Evolutionary conservation across 2,113 vertebrate species (phyloP).

Genomic region (Aptenodytes patagonicus): DNA sequence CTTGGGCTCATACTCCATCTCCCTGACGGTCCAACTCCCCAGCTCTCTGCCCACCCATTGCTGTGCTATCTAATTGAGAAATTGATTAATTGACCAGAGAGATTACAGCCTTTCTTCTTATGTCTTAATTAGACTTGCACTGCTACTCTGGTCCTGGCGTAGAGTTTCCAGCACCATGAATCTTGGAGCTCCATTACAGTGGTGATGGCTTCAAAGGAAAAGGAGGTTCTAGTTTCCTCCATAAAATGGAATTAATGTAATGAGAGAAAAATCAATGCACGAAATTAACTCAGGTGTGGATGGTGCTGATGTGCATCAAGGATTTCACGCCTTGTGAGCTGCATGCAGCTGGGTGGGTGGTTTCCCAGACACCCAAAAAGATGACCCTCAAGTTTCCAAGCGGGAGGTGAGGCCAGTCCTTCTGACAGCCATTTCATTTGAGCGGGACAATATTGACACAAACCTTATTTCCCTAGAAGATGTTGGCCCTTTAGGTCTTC

Average conservation of each 20-base stretch:
- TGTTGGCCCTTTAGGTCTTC: not conserved
- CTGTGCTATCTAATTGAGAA: not conserved
- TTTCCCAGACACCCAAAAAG: not conserved
- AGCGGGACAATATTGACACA: not conserved
- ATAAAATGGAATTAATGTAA: not conserved
- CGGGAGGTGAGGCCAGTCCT: not conserved
- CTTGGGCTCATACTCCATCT: not conserved
- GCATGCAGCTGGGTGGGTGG: rapidly evolving
- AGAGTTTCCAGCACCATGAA: not conserved
- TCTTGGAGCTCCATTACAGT: not conserved
- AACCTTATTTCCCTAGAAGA: not conserved
- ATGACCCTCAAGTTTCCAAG: not conserved
- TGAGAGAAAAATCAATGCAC: not conserved
- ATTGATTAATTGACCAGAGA: not conserved
- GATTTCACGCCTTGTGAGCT: not conserved
- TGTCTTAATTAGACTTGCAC: not conserved
- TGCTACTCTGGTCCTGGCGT: not conserved
- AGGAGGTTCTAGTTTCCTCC: not conserved
- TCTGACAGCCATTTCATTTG: not conserved
- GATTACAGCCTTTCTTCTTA: not conserved
- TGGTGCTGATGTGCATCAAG: not conserved
- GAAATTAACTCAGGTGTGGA: rapidly evolving
- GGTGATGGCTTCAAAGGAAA: not conserved
- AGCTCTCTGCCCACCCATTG: not conserved
- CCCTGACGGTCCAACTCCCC: not conserved